Base-by-base conservation (phyloP, 2,888 invertebrate genomes). In the Seira ritae region DNA sequence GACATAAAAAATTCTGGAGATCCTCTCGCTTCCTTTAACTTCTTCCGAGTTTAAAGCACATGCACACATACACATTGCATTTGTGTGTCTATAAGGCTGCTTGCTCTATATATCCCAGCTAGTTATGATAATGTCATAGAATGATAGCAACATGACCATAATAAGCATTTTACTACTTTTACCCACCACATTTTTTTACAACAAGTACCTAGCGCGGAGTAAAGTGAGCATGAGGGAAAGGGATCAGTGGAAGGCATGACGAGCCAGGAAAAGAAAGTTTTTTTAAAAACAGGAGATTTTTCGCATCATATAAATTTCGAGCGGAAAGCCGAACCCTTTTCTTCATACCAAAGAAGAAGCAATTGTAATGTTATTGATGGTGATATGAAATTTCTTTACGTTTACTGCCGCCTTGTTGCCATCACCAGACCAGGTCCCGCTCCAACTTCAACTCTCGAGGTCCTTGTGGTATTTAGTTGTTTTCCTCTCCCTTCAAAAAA, bases 341-440 rank as follows among this genome's bases (percentile, higher is more conserved):
- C 42, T 42, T 12, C 42, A 46, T 67, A 46, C 19, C 65, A 80
- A 76, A 66, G 71, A 75, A 37, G 46, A 22, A 67, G 4, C 67
- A 22, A 66, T 23, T 23, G 66, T 66, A 24, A 24, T 24, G 24
- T 67, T 24, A 20, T 22, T 24, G 22, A 67, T 67, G n/a, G n/a
- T n/a, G 22, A 22, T 23, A 67, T 20, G 8, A 67, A 67, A 67
- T 1, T 23, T 80, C 71, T 76, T 20, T 75, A 15, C 50, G 60
- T 42, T 69, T 73, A 55, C 80, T 23, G 15, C 65, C 62, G 60
- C 24, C 23, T 46, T 69, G 74, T 74, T 69, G 66, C 67, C 42
- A 42, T n/a, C n/a, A n/a, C n/a, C n/a, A n/a, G n/a, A n/a, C 62
- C 75, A 76, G 76, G 81, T 75, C 76, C 81, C 74, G 69, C 62